These are phyloP conservation scores for Ctenochaetus hawaiiensis DNA, from an alignment of 2,797 vertebrate species.

Conservation along the genomic window DNA sequence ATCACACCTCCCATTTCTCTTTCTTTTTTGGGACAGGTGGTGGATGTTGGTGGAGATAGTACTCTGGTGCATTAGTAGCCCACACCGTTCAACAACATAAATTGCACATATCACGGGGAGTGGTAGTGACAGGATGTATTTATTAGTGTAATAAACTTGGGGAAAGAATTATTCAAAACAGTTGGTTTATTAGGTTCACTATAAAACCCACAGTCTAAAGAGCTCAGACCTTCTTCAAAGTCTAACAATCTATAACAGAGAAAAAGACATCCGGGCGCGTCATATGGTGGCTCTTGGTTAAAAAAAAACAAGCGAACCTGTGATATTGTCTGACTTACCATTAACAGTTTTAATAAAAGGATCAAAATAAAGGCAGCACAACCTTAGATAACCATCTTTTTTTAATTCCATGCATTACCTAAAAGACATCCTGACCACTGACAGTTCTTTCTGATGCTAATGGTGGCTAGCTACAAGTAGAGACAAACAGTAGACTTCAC, in stretches of 20 bases:
- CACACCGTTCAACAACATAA: background rate
- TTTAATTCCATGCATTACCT: background rate
- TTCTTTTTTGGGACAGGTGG: slow-evolving; percentile 4
- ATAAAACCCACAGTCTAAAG: background rate
- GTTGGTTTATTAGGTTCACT: background rate
- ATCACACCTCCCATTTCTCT: slow-evolving; percentile 47
- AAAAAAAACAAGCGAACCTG: background rate
- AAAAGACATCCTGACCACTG: no score
- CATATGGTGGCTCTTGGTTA: background rate
- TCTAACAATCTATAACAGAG: background rate
- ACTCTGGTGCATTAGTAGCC: slow-evolving; percentile 14
- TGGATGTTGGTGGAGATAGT: slow-evolving; percentile 25
- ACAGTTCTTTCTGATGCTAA: background rate
- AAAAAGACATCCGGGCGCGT: background rate
- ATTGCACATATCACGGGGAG: background rate
- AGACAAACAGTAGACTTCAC: no score
- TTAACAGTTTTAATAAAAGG: background rate
- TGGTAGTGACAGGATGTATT: background rate
- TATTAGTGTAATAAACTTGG: background rate
- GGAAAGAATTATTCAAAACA: background rate
- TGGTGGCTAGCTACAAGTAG: no score
- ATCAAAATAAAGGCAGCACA: background rate
- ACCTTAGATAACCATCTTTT: background rate
- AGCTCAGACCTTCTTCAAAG: background rate
- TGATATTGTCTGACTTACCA: background rate